phyloP scores from a whole-genome alignment of 2,888 invertebrate genomes.

The Eupeodes latifasciatus region DNA sequence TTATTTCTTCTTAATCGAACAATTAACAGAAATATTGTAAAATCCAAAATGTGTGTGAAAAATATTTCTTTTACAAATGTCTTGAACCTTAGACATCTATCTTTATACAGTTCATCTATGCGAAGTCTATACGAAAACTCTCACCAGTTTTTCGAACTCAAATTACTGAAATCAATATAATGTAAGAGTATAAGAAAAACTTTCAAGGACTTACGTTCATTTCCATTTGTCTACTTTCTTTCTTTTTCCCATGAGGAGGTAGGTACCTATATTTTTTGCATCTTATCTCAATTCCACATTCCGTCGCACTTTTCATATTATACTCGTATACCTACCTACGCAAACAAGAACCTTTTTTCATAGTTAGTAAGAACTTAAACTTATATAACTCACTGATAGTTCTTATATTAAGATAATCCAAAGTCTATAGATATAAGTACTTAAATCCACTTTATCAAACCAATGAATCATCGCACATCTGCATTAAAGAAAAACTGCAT shows the following conservation, averaged over 20 bases:
- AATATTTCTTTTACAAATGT: neutral
- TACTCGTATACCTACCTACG: too few relatives aligned
- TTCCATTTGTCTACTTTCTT: neutral
- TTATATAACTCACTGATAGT: neutral
- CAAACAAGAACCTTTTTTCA: neutral
- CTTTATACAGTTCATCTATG: neutral
- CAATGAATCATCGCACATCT: conserved; percentile 15
- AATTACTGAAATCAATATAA: conserved; percentile 22
- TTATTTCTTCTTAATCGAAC: too few relatives aligned
- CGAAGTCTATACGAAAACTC: neutral
- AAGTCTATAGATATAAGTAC: neutral
- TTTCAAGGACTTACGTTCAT: neutral
- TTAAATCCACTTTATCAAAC: neutral
- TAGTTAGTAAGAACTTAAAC: neutral
- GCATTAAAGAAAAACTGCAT: conserved; percentile 22
- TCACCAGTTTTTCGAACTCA: conserved; percentile 26
- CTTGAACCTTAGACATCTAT: neutral
- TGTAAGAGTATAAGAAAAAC: too few relatives aligned
- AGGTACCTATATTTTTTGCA: neutral
- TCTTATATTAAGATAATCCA: conserved; percentile 26
- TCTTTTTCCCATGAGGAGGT: too few relatives aligned
- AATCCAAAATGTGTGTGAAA: too few relatives aligned
- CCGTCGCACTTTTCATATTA: neutral
- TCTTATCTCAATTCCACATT: neutral
- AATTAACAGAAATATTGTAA: too few relatives aligned